Base-by-base conservation (phyloP, 2,797 vertebrate species). In the Chlorospingus semifuscus region DNA sequence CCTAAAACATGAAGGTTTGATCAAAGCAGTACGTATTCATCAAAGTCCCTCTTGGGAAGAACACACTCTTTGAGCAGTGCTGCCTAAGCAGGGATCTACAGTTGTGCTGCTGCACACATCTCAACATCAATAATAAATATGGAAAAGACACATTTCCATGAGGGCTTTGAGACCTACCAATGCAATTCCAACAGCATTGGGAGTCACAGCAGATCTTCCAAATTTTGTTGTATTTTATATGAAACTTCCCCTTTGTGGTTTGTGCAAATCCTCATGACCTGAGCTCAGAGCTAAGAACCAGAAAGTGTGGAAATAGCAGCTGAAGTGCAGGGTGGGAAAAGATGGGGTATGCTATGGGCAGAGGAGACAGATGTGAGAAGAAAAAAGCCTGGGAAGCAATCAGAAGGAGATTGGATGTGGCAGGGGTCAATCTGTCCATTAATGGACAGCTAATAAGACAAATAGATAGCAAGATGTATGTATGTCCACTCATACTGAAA, bases 381-480 rank as follows among this genome's bases (percentile, higher is more conserved):
- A 44, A 69, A n/a, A 22, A 68, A 78, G 13, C 11, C 42, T 42
- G 46, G 32, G 29, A n/a, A 90, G 20, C 30, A 36, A 21, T 17
- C 36, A 47, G 29, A 71, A 36, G 50, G 41, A 52, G 10, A 42
- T 1, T 12, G 11, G 11, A 5, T 1, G 8, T n/a, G 59, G 15
- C 18, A 61, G 36, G 13, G 50, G 13, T 16, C 29, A 78, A 34
- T 6, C 27, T 41, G 22, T 23, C 56, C 15, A 3, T 44, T 52
- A 52, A 89, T 8, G 42, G 42, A 50, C 32, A 56, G 15, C 9
- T n/a, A 26, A 26, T 17, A 77, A n/a, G 29, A 64, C 12, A 34
- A 11, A 15, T 1, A 37, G 20, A 56, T 13, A 24, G 7, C 5
- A n/a, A 68, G 9, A 64, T 0, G 1, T 6, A 15, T 44, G 17